A percentile compares a stretch with the other conserved stretches of the same genome.
Conservation (phyloP, 1,140 invertebrate genomes). For the Adelges cooleyi region DNA sequence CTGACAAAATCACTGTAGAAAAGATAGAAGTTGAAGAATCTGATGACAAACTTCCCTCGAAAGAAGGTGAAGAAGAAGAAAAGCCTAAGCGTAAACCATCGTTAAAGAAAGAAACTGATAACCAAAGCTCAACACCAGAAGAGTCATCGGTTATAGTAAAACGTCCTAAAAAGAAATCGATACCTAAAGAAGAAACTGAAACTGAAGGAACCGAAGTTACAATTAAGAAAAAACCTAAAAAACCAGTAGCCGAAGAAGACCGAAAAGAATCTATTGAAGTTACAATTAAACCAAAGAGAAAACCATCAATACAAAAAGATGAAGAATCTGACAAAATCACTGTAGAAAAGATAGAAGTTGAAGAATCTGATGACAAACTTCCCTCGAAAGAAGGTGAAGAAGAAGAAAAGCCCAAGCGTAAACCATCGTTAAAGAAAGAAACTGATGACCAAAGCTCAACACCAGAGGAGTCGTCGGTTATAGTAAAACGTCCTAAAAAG, state of each 20-base stretch:
- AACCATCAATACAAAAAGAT: slow-evolving; percentile 7
- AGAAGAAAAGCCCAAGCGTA: slow-evolving; percentile 30
- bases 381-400: slow-evolving; percentile 15
- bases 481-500: slow-evolving; percentile 9
- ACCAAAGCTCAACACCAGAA: slow-evolving; percentile 27
- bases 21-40: slow-evolving; percentile 34
- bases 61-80: background rate
- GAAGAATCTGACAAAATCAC: slow-evolving; percentile 11
- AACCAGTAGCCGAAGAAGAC: slow-evolving; percentile 28
- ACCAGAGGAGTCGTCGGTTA: slow-evolving; percentile 30
- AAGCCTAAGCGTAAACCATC: slow-evolving; percentile 29
- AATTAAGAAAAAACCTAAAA: background rate
- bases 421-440: background rate
- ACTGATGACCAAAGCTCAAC: slow-evolving; percentile 14
- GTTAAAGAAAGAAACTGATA: background rate
- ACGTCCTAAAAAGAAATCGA: slow-evolving; percentile 10
- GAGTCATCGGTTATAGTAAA: slow-evolving; percentile 26
- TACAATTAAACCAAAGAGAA: slow-evolving; percentile 29
- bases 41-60: slow-evolving; percentile 11
- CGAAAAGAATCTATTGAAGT: background rate
- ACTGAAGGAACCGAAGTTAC: slow-evolving; percentile 31
- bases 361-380: slow-evolving; percentile 12
- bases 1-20: slow-evolving; percentile 12
- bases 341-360: slow-evolving; percentile 33
- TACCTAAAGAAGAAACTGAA: slow-evolving; percentile 20